These are phyloP conservation scores for Conus canariensis DNA, from an alignment of 2,888 invertebrate genomes.

Conservation along the genomic window DNA sequence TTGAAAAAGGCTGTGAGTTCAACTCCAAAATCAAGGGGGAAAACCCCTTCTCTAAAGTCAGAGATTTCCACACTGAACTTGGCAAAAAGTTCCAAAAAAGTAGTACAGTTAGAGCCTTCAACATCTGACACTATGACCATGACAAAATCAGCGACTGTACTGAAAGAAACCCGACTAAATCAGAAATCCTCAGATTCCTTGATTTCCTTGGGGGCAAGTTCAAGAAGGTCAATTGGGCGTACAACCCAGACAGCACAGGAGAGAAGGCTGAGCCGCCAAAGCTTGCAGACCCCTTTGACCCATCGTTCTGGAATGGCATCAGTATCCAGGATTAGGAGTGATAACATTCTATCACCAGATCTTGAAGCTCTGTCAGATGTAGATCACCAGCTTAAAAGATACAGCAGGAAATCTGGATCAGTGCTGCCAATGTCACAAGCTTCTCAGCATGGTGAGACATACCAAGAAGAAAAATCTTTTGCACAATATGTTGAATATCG, in stretches of 20 bases:
- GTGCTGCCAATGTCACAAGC: neutral
- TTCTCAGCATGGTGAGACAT: neutral
- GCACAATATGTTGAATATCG: conserved; percentile 32
- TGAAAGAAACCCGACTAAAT: neutral
- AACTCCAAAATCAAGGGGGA: conserved; percentile 16
- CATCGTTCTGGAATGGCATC: neutral
- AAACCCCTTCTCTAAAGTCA: neutral
- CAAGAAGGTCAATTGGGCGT: neutral
- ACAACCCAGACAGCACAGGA: neutral
- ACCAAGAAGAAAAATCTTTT: conserved; percentile 26
- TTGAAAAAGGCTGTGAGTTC: neutral
- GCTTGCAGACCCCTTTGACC: neutral
- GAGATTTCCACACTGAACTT: neutral
- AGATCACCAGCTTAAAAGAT: neutral
- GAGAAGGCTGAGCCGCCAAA: neutral
- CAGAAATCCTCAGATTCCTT: conserved; percentile 8
- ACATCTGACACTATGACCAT: neutral
- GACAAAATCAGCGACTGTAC: neutral
- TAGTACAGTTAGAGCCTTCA: neutral
- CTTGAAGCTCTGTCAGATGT: neutral
- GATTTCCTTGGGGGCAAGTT: neutral
- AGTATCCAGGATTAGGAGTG: neutral
- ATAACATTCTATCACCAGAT: neutral
- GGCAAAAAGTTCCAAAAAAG: neutral
- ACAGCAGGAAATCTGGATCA: neutral